A percentile compares a stretch with the other conserved stretches of the same genome.
These are phyloP conservation scores for Orientallactaga sibirica DNA, from an alignment of 2,797 vertebrate species.

Conservation along the genomic window DNA sequence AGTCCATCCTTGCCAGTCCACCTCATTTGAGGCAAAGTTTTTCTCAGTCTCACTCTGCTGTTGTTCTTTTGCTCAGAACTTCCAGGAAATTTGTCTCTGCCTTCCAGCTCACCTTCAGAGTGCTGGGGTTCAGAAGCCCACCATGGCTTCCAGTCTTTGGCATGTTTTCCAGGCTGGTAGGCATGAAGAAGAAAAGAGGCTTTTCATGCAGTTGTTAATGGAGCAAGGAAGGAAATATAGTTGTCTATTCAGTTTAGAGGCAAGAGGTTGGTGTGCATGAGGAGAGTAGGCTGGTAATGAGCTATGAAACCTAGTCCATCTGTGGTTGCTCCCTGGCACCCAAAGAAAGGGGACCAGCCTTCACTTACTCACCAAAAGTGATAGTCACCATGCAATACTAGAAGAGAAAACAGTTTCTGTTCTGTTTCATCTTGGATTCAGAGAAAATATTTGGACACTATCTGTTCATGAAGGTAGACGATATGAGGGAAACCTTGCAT, in stretches of 20 bases:
- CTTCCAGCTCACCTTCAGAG: too few species aligned
- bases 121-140: too few species aligned
- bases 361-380: not conserved
- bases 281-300: not conserved
- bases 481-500: not conserved
- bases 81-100: too few species aligned
- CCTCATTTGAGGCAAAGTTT: too few species aligned
- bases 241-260: not conserved
- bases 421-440: not conserved
- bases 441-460: not conserved
- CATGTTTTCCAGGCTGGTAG: constrained; percentile 19
- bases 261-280: not conserved
- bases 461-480: not conserved
- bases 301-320: too few species aligned
- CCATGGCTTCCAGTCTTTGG: too few species aligned
- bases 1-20: too few species aligned
- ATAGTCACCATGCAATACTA: not conserved
- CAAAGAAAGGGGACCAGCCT: not conserved
- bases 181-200: not conserved
- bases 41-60: too few species aligned
- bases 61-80: too few species aligned
- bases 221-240: not conserved
- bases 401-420: not conserved
- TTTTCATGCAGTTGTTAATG: not conserved
- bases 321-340: not conserved